These are phyloP conservation scores for Bugula neritina DNA, from an alignment of 2,888 invertebrate genomes.

Conservation along the genomic window DNA sequence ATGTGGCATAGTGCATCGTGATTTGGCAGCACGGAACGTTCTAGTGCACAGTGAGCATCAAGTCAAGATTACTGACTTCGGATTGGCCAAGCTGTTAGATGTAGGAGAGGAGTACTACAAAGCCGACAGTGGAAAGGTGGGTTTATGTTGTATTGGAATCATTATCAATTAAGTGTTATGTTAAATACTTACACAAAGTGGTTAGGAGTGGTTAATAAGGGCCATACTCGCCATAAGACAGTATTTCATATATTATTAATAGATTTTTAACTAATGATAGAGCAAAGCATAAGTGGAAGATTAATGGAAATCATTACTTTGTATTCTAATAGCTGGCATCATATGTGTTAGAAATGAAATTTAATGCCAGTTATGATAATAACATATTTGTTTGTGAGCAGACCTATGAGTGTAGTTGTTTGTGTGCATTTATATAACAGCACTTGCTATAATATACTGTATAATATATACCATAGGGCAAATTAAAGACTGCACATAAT, in stretches of 20 bases:
- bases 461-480: too few species aligned
- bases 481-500: too few species aligned
- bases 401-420: too few species aligned
- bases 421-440: too few species aligned
- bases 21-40: slow-evolving; percentile 93
- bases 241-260: background rate
- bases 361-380: too few species aligned
- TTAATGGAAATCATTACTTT: background rate
- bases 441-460: background rate
- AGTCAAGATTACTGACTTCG: slow-evolving; percentile 96
- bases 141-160: too few species aligned
- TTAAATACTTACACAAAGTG: too few species aligned
- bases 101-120: slow-evolving; percentile 92
- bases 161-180: too few species aligned
- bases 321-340: background rate
- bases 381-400: too few species aligned
- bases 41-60: slow-evolving; percentile 86
- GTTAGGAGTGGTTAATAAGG: too few species aligned
- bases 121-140: slow-evolving; percentile 80
- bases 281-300: background rate
- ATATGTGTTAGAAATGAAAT: too few species aligned
- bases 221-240: background rate
- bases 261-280: background rate
- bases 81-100: slow-evolving; percentile 88
- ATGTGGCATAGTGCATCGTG: slow-evolving; percentile 86